phyloP scores from a whole-genome alignment of 2,888 invertebrate genomes.

The Acleris cristana region DNA sequence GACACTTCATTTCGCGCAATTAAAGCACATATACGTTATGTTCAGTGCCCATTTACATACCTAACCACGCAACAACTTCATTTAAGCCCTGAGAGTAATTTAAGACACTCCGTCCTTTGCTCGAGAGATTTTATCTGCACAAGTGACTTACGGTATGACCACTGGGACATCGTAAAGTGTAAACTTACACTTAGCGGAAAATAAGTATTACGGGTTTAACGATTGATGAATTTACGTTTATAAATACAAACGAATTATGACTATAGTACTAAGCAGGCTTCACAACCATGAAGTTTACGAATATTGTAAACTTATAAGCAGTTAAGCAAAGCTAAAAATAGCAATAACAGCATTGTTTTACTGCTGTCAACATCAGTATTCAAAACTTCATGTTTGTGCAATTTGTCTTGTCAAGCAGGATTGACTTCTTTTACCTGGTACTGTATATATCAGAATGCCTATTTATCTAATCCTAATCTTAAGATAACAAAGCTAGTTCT shows the following conservation, averaged over 20 bases:
- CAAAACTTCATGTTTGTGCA: no score
- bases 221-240: not conserved
- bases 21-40: slow-evolving; percentile 13
- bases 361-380: no score
- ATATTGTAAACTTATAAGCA: no score
- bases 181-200: not conserved
- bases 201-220: not conserved
- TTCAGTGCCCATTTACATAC: slow-evolving; percentile 29
- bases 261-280: not conserved
- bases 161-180: not conserved
- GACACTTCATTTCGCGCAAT: slow-evolving; percentile 30
- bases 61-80: slow-evolving; percentile 46
- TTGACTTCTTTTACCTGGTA: no score
- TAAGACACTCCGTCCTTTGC: slow-evolving; percentile 41
- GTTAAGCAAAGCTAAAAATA: no score
- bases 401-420: no score
- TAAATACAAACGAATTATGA: not conserved
- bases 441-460: no score
- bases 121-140: slow-evolving; percentile 25
- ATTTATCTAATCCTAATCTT: no score
- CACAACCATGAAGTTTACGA: no score
- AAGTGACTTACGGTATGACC: slow-evolving; percentile 29
- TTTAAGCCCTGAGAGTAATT: slow-evolving; percentile 44
- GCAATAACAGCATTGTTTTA: no score
- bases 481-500: no score